These are phyloP conservation scores for Corythornis leucogaster DNA, from an alignment of 2,797 vertebrate genomes.

Conservation along the genomic window DNA sequence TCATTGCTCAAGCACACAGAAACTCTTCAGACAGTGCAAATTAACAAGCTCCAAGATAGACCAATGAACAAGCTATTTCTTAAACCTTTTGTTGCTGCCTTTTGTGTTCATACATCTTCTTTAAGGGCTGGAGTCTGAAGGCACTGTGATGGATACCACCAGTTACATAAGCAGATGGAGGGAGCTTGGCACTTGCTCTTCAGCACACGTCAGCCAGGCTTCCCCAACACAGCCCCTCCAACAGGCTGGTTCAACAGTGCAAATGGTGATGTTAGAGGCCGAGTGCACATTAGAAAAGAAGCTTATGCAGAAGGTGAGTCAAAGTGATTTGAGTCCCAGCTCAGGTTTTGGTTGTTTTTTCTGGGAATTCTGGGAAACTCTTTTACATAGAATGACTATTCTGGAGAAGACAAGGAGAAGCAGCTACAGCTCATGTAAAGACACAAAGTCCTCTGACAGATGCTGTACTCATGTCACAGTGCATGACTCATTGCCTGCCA, in stretches of 20 bases:
- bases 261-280: neutral
- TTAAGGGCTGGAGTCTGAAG: neutral
- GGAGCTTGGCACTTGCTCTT: neutral
- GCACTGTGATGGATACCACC: neutral
- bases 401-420: neutral
- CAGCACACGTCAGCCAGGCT: rapidly evolving
- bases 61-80: neutral
- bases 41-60: neutral
- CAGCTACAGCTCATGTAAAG: neutral
- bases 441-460: neutral
- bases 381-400: neutral
- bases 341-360: neutral
- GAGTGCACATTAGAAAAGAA: neutral
- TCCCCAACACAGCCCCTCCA: neutral
- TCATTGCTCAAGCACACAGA: neutral
- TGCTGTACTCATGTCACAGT: neutral
- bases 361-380: neutral
- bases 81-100: neutral
- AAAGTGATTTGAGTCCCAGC: neutral
- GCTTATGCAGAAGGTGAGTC: neutral
- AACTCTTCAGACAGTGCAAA: neutral
- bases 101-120: neutral
- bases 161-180: neutral
- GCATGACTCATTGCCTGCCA: neutral
- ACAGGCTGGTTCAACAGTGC: neutral